phyloP scores from a whole-genome alignment of 2,113 vertebrate species.

The Calidris pygmaea region DNA sequence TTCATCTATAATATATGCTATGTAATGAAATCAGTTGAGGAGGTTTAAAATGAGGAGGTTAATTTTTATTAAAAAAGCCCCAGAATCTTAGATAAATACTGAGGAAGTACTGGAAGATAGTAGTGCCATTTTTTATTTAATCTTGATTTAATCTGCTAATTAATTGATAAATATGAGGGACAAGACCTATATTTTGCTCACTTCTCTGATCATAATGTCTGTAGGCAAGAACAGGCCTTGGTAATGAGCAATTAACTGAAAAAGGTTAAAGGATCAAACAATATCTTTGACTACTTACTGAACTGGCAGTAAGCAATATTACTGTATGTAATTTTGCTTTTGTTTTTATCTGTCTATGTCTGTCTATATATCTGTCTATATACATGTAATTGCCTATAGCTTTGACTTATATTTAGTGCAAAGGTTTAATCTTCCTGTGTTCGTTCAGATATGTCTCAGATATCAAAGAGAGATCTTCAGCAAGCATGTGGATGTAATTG shows the following conservation, averaged over 20 bases:
- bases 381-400: background rate
- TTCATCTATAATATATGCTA: background rate
- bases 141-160: background rate
- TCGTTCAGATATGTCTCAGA: background rate
- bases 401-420: background rate
- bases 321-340: background rate
- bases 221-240: background rate
- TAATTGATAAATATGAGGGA: background rate
- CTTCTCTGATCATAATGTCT: background rate
- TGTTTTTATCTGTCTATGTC: background rate
- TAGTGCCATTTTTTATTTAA: background rate
- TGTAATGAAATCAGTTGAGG: background rate
- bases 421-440: background rate
- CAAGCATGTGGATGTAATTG: background rate
- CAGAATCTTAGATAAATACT: background rate
- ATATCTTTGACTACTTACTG: background rate
- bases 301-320: background rate
- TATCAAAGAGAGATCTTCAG: background rate
- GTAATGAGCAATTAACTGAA: background rate
- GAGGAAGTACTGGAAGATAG: background rate
- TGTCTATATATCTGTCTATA: background rate
- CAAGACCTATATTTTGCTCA: background rate
- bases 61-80: background rate
- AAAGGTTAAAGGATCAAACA: background rate
- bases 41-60: background rate